Conservation (phyloP, 2,888 invertebrate species). For the Eupsilia transversa region DNA sequence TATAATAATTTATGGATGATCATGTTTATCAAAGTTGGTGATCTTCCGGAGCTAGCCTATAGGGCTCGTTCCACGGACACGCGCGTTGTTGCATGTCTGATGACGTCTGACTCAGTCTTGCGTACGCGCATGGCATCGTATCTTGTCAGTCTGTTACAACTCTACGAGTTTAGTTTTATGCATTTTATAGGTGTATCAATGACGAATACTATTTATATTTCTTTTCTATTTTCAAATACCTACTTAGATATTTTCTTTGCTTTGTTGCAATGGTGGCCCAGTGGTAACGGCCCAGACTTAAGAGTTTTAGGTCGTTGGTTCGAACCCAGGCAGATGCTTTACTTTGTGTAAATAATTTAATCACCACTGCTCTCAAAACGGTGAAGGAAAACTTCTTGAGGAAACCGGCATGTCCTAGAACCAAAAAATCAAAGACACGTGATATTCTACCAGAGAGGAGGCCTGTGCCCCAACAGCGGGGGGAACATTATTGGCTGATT, state of each 20-base stretch:
- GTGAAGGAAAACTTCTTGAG: too few species aligned
- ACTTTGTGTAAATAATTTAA: too few species aligned
- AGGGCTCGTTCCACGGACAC: constrained; percentile 57
- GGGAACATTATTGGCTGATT: too few species aligned
- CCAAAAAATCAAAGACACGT: too few species aligned
- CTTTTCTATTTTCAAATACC: not conserved
- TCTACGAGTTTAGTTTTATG: constrained; percentile 52
- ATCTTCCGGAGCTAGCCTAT: constrained; percentile 65
- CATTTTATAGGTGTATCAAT: constrained; percentile 27
- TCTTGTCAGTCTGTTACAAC: constrained; percentile 46
- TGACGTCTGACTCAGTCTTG: constrained; percentile 70
- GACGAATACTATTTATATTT: constrained; percentile 13
- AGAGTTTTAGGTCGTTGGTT: too few species aligned
- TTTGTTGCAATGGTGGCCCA: too few species aligned
- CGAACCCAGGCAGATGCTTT: too few species aligned
- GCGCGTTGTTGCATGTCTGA: constrained; percentile 71
- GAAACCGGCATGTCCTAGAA: too few species aligned
- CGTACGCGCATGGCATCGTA: constrained; percentile 67
- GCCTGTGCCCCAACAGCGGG: too few species aligned
- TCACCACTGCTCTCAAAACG: too few species aligned
- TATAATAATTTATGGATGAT: constrained; percentile 55
- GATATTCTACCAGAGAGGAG: too few species aligned
- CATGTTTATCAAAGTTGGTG: constrained; percentile 57
- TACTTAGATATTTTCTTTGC: not conserved
- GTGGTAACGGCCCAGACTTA: too few species aligned